A percentile compares a stretch with the other conserved stretches of the same genome.
Evolutionary conservation across 2,888 invertebrate species (phyloP).

Genomic region (Muscina levida): DNA sequence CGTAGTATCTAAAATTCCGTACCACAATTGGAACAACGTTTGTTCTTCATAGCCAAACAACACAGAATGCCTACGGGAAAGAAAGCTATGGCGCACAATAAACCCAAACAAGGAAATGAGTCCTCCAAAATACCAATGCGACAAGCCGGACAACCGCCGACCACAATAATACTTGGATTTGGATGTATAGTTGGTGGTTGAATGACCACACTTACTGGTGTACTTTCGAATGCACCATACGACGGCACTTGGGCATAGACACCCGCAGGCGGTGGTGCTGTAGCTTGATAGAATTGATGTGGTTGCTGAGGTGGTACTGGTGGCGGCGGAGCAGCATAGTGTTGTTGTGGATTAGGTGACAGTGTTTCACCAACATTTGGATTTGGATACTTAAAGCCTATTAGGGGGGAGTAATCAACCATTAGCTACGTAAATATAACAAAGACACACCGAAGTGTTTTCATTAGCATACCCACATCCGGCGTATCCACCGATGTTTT

Average conservation of each 20-base stretch:
- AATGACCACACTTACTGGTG: constrained; percentile 83
- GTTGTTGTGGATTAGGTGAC: constrained; percentile 27
- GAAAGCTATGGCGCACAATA: constrained; percentile 83
- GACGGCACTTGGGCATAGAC: constrained; percentile 80
- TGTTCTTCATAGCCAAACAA: constrained; percentile 90
- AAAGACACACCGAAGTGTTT: background rate
- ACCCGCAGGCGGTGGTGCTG: constrained; percentile 64
- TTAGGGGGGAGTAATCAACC: background rate
- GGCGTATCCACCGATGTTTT: constrained; percentile 64
- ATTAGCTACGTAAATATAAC: background rate
- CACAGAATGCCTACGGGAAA: constrained; percentile 94
- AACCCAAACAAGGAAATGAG: constrained; percentile 91
- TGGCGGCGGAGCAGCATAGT: constrained; percentile 38
- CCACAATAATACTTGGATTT: constrained; percentile 88
- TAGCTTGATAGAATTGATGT: constrained; percentile 48
- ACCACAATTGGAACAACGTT: constrained; percentile 93
- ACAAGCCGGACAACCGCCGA: constrained; percentile 94
- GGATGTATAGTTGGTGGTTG: constrained; percentile 82
- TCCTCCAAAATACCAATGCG: constrained; percentile 93
- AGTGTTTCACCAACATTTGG: constrained; percentile 65
- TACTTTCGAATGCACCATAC: constrained; percentile 80
- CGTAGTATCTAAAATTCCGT: constrained; percentile 83
- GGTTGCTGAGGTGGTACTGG: background rate
- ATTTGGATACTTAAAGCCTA: constrained; percentile 66
- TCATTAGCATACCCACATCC: constrained; percentile 64